Evolutionary conservation across 2,888 invertebrate genomes (phyloP), one percentile per base, ranked within the genome.

Genomic region (Macrostomum cliftonense): DNA sequence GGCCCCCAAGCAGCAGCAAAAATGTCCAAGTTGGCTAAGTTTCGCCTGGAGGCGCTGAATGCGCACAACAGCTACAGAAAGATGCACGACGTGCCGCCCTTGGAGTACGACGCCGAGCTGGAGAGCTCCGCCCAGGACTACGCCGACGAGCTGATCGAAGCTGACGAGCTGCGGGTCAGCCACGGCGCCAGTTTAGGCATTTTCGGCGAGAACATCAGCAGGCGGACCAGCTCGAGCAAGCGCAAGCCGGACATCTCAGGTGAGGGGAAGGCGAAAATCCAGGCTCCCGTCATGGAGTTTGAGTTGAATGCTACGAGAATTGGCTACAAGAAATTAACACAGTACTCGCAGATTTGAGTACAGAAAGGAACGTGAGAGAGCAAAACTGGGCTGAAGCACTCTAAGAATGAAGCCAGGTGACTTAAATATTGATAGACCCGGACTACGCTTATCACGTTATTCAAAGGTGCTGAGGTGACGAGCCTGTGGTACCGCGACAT

Each of bases 161-260:
- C 21, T 9, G 43, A 36, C 5, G 43, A 17, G n/a, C 43, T 43
- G 17, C 21, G 28, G 17, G 21, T 21, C 43, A 43, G 43, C 43
- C 43, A 20, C 14, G 21, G n/a, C 14, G 20, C 43, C n/a, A 20
- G 20, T 13, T 5, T 21, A n/a, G 21, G 43, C n/a, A 43, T 16
- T 7, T 20, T 43, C 28, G 43, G 43, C 21, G 43, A 43, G 17
- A 43, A 43, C 17, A 43, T 43, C n/a, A 43, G 43, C 17, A n/a
- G 21, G 19, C 2, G 40, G 17, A 40, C 17, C 40, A 28, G 28
- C 28, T 28, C 28, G 28, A 28, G 9, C 4, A 28, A 28, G 28
- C 28, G 28, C 5, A 28, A 9, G 28, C 28, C 28, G 28, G 28
- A 28, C 28, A 28, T 28, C 28, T 28, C 28, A 28, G 28, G 28